Evolutionary conservation across 2,888 invertebrate genomes (phyloP), one percentile per base, ranked within the genome.

Genomic region (Caenorhabditis imperialis): DNA sequence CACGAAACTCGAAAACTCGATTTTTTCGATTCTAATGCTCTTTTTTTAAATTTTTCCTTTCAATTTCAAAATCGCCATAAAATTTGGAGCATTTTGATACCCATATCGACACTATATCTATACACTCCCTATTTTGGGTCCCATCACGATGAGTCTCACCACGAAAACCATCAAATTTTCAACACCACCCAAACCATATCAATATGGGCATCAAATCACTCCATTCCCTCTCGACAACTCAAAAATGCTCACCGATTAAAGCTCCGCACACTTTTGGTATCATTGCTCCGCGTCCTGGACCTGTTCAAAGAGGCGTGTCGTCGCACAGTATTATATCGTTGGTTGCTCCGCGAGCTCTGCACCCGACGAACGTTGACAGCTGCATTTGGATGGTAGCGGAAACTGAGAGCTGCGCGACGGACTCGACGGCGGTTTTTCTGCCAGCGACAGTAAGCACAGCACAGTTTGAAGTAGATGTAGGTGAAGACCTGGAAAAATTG

Each of bases 401-500:
- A 84, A 48, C 84, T 86, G 8, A 88, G 71, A 6, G 88, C 86
- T 7, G 87, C 85, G 16, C 88, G 70, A 35, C 82, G 62, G 8
- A 86, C 79, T 20, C 86, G 71, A 48, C 85, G 61, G 16, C 86
- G 69, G 40, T 85, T 85, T 62, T 84, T 82, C 58, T 88, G 85
- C 88, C 88, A 88, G n/a, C 87, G 81, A 62, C 88, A 88, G 53
- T 86, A 88, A 23, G 86, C 86, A 74, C 88, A 88, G 71, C 88
- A 88, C 8, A 88, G 76, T 82, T 87, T 89, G 73, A 89, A 88
- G 81, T 90, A 90, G 72, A 90, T 86, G 79, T 89, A 89, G 38
- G 90, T 88, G 85, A 90, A 90, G 10, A 90, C 87, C 84, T 85
- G 70, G 38, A 81, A 22, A n/a, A 10, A 23, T 1, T 16, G 3